A percentile compares a stretch with the other conserved stretches of the same genome.
phyloP scores from a whole-genome alignment of 1,140 invertebrate genomes.

The Manduca sexta region DNA sequence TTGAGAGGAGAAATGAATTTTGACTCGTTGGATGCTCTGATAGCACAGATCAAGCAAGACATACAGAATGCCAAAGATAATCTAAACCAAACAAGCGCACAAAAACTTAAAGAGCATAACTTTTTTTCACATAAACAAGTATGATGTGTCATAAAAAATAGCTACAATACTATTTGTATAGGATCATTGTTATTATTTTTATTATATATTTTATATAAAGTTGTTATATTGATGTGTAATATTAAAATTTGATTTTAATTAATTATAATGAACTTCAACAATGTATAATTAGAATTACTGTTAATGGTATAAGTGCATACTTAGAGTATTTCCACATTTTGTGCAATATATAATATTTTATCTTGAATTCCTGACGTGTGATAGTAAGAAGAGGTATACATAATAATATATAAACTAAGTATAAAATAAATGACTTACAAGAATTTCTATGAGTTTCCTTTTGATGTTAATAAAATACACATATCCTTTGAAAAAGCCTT shows the following conservation, averaged over 20 bases:
- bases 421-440: not conserved
- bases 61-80: constrained; percentile 77
- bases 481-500: constrained; percentile 69
- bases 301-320: too few relatives aligned
- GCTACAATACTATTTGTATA: not conserved
- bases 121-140: constrained; percentile 25
- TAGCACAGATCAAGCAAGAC: constrained; percentile 83
- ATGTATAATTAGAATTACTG: too few relatives aligned
- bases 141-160: not conserved
- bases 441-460: too few relatives aligned
- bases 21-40: constrained; percentile 83
- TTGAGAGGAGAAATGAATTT: constrained; percentile 90
- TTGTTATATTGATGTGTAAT: too few relatives aligned
- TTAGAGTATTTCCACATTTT: too few relatives aligned
- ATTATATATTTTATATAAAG: too few relatives aligned
- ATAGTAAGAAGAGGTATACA: too few relatives aligned
- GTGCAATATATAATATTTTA: too few relatives aligned
- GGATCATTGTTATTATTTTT: too few relatives aligned
- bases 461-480: not conserved
- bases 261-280: too few relatives aligned
- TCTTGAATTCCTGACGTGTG: too few relatives aligned
- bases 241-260: too few relatives aligned
- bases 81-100: constrained; percentile 70
- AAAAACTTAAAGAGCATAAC: constrained; percentile 30
- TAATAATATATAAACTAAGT: not conserved